Evolutionary conservation across 2,888 invertebrate species (phyloP).

Genomic region (Carpatolechia fugitivella): DNA sequence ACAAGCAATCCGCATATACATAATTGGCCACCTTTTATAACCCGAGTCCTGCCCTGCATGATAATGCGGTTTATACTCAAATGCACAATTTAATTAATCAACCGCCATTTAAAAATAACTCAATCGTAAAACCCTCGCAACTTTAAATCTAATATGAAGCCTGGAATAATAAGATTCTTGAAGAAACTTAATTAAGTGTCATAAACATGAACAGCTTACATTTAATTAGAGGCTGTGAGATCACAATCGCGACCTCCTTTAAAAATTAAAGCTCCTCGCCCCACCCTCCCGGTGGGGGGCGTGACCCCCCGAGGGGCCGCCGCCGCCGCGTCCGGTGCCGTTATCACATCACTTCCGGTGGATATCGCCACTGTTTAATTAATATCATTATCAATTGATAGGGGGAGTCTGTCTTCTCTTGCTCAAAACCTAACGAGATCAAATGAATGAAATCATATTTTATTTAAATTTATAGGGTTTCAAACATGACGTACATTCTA

Average conservation of each 20-base stretch:
- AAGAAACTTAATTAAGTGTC: slow-evolving; percentile 23
- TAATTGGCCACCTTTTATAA: background rate
- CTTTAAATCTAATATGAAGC: background rate
- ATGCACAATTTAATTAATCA: slow-evolving; percentile 7
- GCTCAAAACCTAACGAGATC: background rate
- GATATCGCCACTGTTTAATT: slow-evolving; percentile 40
- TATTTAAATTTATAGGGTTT: too few relatives aligned
- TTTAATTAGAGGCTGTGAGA: slow-evolving; percentile 20
- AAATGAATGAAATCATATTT: too few relatives aligned
- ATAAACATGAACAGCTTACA: slow-evolving; percentile 22
- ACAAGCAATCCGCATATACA: background rate
- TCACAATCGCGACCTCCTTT: slow-evolving; percentile 16
- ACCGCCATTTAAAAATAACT: slow-evolving; percentile 6
- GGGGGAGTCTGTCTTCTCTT: background rate
- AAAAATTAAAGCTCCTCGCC: slow-evolving; percentile 7
- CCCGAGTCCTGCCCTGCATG: background rate
- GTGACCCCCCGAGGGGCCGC: slow-evolving; percentile 20
- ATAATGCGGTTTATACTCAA: background rate
- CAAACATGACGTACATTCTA: too few relatives aligned
- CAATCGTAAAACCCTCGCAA: slow-evolving; percentile 5
- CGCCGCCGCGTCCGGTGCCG: slow-evolving; percentile 33
- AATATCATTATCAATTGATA: slow-evolving; percentile 29
- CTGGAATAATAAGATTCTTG: slow-evolving; percentile 5
- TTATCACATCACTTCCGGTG: slow-evolving; percentile 42
- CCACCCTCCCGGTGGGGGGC: slow-evolving; percentile 30